Evolutionary conservation across 1,140 invertebrate species (phyloP).

Genomic region (Bombyx mandarina): DNA sequence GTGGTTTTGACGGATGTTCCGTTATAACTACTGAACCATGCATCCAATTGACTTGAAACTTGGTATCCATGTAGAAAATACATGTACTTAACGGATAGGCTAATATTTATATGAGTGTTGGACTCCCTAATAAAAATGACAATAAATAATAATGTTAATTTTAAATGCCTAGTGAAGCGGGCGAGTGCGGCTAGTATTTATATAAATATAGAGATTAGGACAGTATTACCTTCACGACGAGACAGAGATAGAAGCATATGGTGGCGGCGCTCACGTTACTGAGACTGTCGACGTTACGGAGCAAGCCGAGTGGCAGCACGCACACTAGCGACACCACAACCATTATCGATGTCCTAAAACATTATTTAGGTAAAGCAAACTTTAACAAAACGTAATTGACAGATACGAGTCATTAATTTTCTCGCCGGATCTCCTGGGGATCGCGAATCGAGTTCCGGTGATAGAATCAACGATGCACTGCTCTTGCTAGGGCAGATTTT

Average conservation of each 20-base stretch:
- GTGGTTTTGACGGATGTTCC: too few species aligned
- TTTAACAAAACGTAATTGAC: too few species aligned
- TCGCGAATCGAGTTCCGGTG: too few species aligned
- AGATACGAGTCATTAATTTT: too few species aligned
- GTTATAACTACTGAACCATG: too few species aligned
- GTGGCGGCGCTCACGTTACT: conserved; percentile 89
- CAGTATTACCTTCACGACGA: conserved; percentile 85
- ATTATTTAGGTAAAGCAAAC: too few species aligned
- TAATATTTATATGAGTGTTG: not conserved
- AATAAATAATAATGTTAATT: not conserved
- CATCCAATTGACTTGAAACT: too few species aligned
- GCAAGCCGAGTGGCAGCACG: conserved; percentile 89
- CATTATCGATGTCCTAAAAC: conserved; percentile 73
- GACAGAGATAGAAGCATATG: conserved; percentile 90
- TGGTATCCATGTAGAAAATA: too few species aligned
- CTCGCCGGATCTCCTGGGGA: too few species aligned
- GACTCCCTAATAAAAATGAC: too few species aligned
- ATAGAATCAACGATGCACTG: too few species aligned
- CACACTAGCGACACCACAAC: conserved; percentile 85
- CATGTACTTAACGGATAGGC: not conserved
- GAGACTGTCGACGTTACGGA: conserved; percentile 93
- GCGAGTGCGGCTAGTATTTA: not conserved
- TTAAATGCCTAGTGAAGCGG: not conserved
- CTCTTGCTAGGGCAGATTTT: too few species aligned
- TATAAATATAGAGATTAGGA: not conserved